These are phyloP conservation scores for Etheostoma spectabile DNA, from an alignment of 2,113 vertebrate genomes.

Conservation along the genomic window DNA sequence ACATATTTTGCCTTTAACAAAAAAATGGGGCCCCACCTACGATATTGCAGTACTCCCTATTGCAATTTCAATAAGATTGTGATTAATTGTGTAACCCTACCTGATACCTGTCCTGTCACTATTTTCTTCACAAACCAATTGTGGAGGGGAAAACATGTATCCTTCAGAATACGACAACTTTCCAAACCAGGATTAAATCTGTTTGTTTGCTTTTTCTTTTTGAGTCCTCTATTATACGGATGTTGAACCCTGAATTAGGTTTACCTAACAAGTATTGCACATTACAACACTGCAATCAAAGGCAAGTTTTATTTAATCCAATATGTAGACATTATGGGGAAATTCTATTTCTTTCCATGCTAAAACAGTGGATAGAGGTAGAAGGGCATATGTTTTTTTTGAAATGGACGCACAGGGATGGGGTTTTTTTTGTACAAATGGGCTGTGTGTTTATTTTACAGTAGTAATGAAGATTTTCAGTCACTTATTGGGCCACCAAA, in stretches of 20 bases:
- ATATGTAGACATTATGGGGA: constrained; percentile 64
- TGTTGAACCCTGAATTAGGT: neutral
- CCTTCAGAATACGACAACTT: neutral
- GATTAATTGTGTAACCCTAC: too few species aligned
- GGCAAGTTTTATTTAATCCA: constrained; percentile 66
- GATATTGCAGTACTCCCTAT: too few species aligned
- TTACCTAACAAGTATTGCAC: constrained; percentile 31
- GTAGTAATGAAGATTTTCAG: constrained; percentile 43
- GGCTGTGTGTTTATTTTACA: constrained; percentile 57
- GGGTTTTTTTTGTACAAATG: constrained; percentile 30
- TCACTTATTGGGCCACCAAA: constrained; percentile 39
- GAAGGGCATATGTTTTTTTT: constrained; percentile 57
- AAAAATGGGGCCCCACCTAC: too few species aligned
- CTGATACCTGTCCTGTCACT: neutral
- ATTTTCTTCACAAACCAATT: neutral
- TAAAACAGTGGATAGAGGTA: constrained; percentile 70
- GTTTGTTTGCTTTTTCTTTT: neutral
- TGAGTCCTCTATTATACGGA: neutral
- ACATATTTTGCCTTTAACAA: too few species aligned
- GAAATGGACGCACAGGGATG: constrained; percentile 32
- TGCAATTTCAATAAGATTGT: too few species aligned
- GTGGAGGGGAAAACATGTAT: neutral
- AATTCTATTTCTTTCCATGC: constrained; percentile 54
- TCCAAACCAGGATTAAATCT: neutral
- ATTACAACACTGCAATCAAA: constrained; percentile 64